Evolutionary conservation across 2,888 invertebrate genomes (phyloP).

Genomic region (Catocala nupta): DNA sequence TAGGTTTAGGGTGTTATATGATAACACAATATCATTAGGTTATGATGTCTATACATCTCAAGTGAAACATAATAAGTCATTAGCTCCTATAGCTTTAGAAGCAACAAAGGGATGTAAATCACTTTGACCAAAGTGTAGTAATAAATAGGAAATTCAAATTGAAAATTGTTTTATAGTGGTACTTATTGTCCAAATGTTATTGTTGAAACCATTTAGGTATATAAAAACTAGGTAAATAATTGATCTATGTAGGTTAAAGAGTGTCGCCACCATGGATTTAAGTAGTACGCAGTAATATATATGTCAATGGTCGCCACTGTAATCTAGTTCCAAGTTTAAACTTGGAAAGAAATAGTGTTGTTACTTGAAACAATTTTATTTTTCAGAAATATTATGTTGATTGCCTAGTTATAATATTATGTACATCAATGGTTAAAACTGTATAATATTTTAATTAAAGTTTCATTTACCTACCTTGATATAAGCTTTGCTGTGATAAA

Average conservation of each 20-base stretch:
- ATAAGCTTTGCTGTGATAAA: constrained; percentile 71
- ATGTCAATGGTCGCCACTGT: no score
- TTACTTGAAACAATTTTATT: no score
- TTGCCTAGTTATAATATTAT: no score
- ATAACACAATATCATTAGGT: constrained; percentile 94
- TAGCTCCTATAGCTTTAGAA: constrained; percentile 51
- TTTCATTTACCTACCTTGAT: constrained; percentile 36
- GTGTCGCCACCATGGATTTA: no score
- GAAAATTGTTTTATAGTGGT: constrained; percentile 40
- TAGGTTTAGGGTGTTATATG: constrained; percentile 95
- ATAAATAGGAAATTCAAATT: constrained; percentile 23
- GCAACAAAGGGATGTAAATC: constrained; percentile 22
- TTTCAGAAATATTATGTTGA: no score
- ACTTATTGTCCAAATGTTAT: constrained; percentile 31
- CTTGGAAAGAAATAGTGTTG: no score
- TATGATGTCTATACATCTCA: constrained; percentile 96
- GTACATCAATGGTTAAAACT: background rate
- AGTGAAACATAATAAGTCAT: constrained; percentile 89
- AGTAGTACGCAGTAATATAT: no score
- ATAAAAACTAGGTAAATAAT: no score
- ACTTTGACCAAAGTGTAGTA: constrained; percentile 31
- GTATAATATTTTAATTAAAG: background rate
- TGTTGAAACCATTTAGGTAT: background rate
- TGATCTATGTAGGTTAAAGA: no score
- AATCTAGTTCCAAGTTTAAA: no score